Evolutionary conservation across 2,888 invertebrate genomes (phyloP).

Genomic region (Eulithis testata): DNA sequence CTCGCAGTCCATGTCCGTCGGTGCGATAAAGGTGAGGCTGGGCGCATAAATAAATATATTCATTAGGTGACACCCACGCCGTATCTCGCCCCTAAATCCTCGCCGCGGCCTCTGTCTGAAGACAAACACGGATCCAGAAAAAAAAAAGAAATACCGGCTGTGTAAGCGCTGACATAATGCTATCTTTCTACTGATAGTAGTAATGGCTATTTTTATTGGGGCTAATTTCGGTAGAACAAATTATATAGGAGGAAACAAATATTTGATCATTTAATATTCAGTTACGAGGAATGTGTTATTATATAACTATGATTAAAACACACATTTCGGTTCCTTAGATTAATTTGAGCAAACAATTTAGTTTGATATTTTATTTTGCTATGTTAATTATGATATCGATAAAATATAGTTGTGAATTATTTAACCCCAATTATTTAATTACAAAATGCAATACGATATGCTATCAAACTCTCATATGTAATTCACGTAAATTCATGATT

Average conservation of each 20-base stretch:
- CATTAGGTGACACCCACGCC: slow-evolving; percentile 83
- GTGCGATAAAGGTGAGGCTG: slow-evolving; percentile 68
- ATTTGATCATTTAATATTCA: neutral
- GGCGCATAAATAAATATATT: slow-evolving; percentile 82
- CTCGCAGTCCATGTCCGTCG: slow-evolving; percentile 56
- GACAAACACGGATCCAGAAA: slow-evolving; percentile 50
- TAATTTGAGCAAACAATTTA: neutral
- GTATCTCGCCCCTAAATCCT: slow-evolving; percentile 81
- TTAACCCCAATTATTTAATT: no score
- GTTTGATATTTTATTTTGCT: no score
- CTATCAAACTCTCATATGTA: no score
- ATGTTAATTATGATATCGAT: no score
- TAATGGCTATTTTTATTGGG: slow-evolving; percentile 17
- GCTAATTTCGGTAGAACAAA: slow-evolving; percentile 15
- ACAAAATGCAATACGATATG: no score
- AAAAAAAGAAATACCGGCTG: slow-evolving; percentile 48
- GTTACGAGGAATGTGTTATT: neutral
- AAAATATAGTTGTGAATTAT: no score
- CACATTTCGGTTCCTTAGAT: neutral
- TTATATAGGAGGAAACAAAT: neutral
- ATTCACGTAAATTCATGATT: no score
- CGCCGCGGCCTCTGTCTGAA: slow-evolving; percentile 72
- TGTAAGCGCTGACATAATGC: slow-evolving; percentile 29
- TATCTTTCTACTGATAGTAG: slow-evolving; percentile 18
- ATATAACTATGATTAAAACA: neutral